Base-by-base conservation (phyloP, 2,113 vertebrate species). In the Lontra canadensis region DNA sequence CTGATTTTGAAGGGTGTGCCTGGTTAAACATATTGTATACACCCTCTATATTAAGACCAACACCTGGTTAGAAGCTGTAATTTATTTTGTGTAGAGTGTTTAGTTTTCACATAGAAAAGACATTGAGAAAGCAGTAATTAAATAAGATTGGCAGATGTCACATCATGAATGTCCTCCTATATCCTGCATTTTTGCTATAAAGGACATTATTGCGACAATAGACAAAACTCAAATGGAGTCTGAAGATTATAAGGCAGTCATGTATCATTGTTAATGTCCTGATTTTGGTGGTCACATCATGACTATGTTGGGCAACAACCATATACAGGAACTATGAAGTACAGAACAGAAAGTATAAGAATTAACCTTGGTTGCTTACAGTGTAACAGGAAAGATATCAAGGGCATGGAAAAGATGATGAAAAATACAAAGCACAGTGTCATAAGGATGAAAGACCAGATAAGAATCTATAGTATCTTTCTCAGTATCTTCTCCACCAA, bases 1-100 rank as follows among this genome's bases (percentile, higher is more conserved):
- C 17, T 94, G 74, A 73, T 97, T 96, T 97, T 74, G 92, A 90
- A 98, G 97, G 98, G 98, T 96, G 98, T 98, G 98, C 80, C 96
- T 98, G 73, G 96, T 98, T 96, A 98, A 98, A 98, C 79, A 98
- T 0, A 20, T n/a, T 67, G 76, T 92, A 84, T 97, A 97, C 95
- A 95, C 90, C 98, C 65, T 97, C 39, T 39, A 7, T 98, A 97
- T 96, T 95, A 97, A 97, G 44, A 74, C 73, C 21, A 97, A 93
- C 83, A 93, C 94, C 96, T 94, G 97, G 78, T 47, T 92, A 80
- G 83, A 81, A 74, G 69, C 89, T 88, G 61, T 2, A 31, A 20
- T 95, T 96, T 89, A n/a, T 92, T 97, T 87, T 89, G 49, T 85
- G 78, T 34, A 4, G 42, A 92, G 74, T 95, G 80, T 97, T 97